Base-by-base conservation (phyloP, 1,140 invertebrate species). In the Chironomus striatipennis region DNA sequence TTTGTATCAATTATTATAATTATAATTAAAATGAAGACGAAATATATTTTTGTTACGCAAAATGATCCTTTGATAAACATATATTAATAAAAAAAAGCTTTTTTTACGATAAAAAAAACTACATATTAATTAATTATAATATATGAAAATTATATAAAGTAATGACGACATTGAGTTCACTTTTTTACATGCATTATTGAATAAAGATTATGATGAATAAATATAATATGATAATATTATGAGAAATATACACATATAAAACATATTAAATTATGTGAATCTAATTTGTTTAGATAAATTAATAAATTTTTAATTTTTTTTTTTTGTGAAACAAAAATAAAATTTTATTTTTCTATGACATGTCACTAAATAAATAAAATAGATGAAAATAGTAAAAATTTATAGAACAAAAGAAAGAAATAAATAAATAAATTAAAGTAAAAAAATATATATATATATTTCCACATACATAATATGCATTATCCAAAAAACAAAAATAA, bases 231-330 rank as follows among this genome's bases (percentile, higher is more conserved):
- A 34, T n/a, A n/a, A n/a, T n/a, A n/a, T n/a, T n/a, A 34, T 34
- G 24, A 34, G 24, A 34, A 34, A 34, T 57, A 57, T 57, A 57
- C 47, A 57, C 5, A n/a, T n/a, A 57, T 57, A 12, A 57, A 34
- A 57, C n/a, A 57, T 57, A 57, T n/a, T 12, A 57, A n/a, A 57
- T 57, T n/a, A 57, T 57, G 12, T 57, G 47, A 57, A 57, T 57
- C 47, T 57, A 57, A 57, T 57, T 57, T n/a, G n/a, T 57, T 57
- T 57, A 57, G 47, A 57, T 57, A 57, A 57, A 57, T 57, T 57
- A 57, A 57, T 57, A 57, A 57, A 12, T 57, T 15, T 57, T 57
- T 57, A 57, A n/a, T 57, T 57, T 5, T 57, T 57, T 57, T 57
- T 57, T 47, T 47, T 10, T 57, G n/a, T 57, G 12, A 15, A 57